Base-by-base conservation (phyloP, 2,888 invertebrate genomes). In the Dicyrtoma fusca region DNA sequence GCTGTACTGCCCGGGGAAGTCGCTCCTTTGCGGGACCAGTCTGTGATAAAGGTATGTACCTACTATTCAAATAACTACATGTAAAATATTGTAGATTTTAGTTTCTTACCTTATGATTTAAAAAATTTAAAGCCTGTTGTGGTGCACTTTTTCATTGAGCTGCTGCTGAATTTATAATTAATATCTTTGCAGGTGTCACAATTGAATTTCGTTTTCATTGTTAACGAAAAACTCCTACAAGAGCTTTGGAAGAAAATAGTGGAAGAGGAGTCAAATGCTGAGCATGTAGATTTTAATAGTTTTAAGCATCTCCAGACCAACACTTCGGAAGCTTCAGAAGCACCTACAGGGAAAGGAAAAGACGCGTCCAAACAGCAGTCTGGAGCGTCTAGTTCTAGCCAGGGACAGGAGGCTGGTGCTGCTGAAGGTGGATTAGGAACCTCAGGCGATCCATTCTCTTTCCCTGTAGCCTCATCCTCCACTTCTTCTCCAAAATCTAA, bases 1-100 rank as follows among this genome's bases (percentile, higher is more conserved):
- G 95, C 97, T 0, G 88, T 98, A 69, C 87, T 95, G 11, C 89
- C 89, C 65, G 95, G 95, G 59, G 92, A 91, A 84, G 95, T 95
- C 86, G 91, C 92, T 71, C 91, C 94, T 81, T 87, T 98, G 17
- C 92, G 91, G 82, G 94, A 97, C 84, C 97, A 97, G 83, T 92
- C 95, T 76, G 92, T 97, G 13, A 91, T 98, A 69, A 97, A 98
- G 89, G 92, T 92, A 84, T 81, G 82, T 65, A 53, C 45, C 42
- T 63, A 53, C 62, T 13, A 47, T 51, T 42, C 23, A 17, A 11
- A 51, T 44, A 14, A 61, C 13, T 25, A 25, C 25, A 17, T 49
- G 42, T 34, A n/a, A 5, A 34, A 51, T 8, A 53, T 62, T 69
- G 14, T 59, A n/a, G n/a, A n/a, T n/a, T n/a, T n/a, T n/a, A n/a